Evolutionary conservation across 2,113 vertebrate species (phyloP).

Genomic region (Peucedramus taeniatus): DNA sequence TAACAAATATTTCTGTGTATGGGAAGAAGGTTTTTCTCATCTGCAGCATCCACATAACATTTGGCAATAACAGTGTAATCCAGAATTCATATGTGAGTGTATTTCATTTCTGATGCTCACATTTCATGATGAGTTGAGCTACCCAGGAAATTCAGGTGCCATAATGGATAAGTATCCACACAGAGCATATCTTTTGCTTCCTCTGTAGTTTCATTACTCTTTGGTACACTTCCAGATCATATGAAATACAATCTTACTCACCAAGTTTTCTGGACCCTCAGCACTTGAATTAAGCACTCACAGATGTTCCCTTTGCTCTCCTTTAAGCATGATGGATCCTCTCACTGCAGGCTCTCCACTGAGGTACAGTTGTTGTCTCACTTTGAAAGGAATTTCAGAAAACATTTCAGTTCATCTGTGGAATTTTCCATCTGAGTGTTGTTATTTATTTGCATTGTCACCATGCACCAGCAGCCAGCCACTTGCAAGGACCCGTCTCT

Average conservation of each 20-base stretch:
- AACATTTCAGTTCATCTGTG: background rate
- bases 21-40: background rate
- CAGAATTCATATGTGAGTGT: background rate
- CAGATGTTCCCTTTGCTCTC: conserved; percentile 11
- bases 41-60: background rate
- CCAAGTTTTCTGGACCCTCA: background rate
- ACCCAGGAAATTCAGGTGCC: conserved; percentile 14
- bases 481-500: background rate
- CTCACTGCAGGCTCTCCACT: background rate
- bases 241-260: background rate
- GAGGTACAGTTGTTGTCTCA: background rate
- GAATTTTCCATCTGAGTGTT: background rate
- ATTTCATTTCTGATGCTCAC: background rate
- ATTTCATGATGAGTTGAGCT: background rate
- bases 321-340: background rate
- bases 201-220: background rate
- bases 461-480: background rate
- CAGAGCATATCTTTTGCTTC: background rate
- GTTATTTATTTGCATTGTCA: conserved; percentile 24
- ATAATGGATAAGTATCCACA: background rate
- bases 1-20: background rate
- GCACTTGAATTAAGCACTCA: conserved; percentile 7
- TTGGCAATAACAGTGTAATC: background rate
- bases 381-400: conserved; percentile 8
- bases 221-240: background rate